Conservation (phyloP, 2,888 invertebrate genomes). For the Philereme vetulata region DNA sequence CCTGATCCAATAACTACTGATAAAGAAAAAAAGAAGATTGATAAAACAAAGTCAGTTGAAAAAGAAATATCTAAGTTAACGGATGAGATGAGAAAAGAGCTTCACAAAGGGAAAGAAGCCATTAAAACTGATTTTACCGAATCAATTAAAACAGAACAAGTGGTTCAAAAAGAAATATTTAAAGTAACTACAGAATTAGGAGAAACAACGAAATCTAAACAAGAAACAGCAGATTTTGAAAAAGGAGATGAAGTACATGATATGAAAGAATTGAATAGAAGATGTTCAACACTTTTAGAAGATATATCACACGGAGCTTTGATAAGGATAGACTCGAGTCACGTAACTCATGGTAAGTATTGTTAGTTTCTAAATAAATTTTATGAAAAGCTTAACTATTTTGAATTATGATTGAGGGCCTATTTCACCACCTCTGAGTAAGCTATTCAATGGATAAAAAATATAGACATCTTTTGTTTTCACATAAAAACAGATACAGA, state of each 20-base stretch:
- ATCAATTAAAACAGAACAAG: neutral
- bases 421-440: too few relatives aligned
- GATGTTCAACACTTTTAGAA: constrained; percentile 79
- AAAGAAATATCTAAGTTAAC: neutral
- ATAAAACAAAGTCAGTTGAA: neutral
- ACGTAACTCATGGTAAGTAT: constrained; percentile 74
- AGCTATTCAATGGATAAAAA: too few relatives aligned
- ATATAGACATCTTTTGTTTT: too few relatives aligned
- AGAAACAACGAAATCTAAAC: constrained; percentile 33
- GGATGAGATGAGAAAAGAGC: neutral
- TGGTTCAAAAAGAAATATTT: constrained; percentile 25
- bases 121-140: constrained; percentile 7
- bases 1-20: constrained; percentile 32
- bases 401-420: too few relatives aligned
- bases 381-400: neutral
- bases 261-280: constrained; percentile 76
- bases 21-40: neutral
- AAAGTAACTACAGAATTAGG: constrained; percentile 1
- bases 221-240: constrained; percentile 30
- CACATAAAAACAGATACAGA: too few relatives aligned
- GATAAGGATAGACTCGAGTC: constrained; percentile 76
- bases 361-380: neutral
- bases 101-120: neutral
- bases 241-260: constrained; percentile 67
- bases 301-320: constrained; percentile 80